Conservation (phyloP, 2,888 invertebrate species). For the Leptinotarsa tumamoca region DNA sequence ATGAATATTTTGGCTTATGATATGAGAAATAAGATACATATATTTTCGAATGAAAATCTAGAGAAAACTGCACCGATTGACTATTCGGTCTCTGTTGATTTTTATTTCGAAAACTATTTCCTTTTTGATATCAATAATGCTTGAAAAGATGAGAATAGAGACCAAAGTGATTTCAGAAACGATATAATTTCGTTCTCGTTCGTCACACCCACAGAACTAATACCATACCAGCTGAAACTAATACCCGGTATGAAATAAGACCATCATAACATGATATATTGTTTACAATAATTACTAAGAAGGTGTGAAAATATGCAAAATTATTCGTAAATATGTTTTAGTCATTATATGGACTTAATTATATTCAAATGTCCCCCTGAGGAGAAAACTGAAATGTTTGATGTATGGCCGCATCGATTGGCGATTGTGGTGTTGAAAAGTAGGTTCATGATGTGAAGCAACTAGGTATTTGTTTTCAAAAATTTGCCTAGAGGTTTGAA, state of each 20-base stretch:
- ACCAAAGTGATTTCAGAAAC: neutral
- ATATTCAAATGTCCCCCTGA: neutral
- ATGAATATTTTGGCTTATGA: no score
- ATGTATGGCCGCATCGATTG: neutral
- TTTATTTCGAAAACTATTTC: no score
- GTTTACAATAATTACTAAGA: slow-evolving; percentile 33
- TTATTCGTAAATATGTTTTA: slow-evolving; percentile 35
- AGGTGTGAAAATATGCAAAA: slow-evolving; percentile 38
- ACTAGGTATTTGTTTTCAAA: no score
- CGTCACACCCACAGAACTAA: slow-evolving; percentile 1
- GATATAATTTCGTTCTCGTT: neutral
- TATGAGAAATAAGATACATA: no score
- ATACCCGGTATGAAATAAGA: neutral
- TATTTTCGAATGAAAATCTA: no score
- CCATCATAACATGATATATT: slow-evolving; percentile 28
- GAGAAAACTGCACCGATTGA: no score
- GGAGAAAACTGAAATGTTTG: neutral
- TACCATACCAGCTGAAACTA: neutral
- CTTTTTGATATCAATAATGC: no score
- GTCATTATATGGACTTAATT: neutral
- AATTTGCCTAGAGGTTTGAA: no score
- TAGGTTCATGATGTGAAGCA: neutral
- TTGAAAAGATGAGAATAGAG: no score
- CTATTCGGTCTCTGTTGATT: no score
- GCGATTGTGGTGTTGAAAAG: neutral